Percentiles rank a stretch among this genome's conserved stretches.
Conservation (phyloP, 2,797 vertebrate genomes). For the Phoebastria nigripes region DNA sequence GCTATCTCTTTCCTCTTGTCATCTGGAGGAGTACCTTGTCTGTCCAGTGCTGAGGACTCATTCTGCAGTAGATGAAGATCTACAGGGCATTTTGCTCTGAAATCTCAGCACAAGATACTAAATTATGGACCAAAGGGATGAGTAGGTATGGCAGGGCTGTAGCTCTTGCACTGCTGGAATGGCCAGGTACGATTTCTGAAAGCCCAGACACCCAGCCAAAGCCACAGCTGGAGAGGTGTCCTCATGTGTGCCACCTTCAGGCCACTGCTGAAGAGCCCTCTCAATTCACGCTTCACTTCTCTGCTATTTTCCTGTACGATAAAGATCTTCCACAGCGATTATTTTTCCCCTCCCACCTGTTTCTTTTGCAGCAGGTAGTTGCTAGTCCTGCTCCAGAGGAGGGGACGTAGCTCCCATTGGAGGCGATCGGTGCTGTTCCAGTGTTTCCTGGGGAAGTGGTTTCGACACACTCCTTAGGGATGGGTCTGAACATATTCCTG, state of each 20-base stretch:
- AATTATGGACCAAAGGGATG: neutral
- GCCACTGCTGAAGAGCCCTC: neutral
- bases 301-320: neutral
- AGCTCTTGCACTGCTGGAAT: neutral
- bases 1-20: neutral
- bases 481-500: slow-evolving; percentile 1
- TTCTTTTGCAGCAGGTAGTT: neutral
- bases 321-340: neutral
- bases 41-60: neutral
- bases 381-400: neutral
- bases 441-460: slow-evolving; percentile 4
- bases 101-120: neutral
- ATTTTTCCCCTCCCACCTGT: neutral
- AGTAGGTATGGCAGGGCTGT: neutral
- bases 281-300: neutral
- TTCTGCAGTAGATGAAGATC: neutral
- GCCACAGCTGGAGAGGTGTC: neutral
- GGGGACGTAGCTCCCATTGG: accelerated
- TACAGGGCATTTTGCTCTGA: neutral
- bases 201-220: neutral
- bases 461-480: neutral
- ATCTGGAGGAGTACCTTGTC: neutral
- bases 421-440: neutral
- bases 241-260: neutral
- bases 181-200: neutral